Conservation (phyloP, 2,888 invertebrate species). For the Thymelicus lineola region DNA sequence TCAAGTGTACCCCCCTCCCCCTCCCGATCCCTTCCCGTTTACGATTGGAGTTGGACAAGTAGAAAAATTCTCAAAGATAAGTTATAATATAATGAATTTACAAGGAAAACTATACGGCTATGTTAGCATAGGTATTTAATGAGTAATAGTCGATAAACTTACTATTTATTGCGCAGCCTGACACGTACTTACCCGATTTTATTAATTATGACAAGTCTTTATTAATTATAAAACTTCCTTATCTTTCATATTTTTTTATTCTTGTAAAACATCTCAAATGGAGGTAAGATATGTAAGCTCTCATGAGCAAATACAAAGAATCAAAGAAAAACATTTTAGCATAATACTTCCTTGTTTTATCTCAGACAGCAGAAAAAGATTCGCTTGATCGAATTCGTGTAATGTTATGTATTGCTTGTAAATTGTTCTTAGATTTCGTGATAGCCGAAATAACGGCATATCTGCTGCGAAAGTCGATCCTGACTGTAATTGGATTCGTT, state of each 20-base stretch:
- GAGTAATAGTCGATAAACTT: too few species aligned
- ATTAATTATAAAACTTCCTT: too few species aligned
- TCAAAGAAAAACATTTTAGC: constrained; percentile 20
- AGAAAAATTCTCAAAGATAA: too few species aligned
- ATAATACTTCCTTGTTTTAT: constrained; percentile 26
- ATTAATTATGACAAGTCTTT: too few species aligned
- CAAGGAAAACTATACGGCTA: too few species aligned
- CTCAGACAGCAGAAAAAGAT: constrained; percentile 22
- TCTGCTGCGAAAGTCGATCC: constrained; percentile 8
- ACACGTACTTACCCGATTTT: too few species aligned
- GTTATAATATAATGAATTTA: too few species aligned
- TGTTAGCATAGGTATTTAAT: too few species aligned
- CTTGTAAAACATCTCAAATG: not conserved
- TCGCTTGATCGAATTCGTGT: constrained; percentile 21
- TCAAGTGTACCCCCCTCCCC: too few species aligned
- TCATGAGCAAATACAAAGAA: not conserved
- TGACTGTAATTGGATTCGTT: constrained; percentile 22
- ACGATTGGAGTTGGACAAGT: too few species aligned
- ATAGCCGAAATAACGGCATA: constrained; percentile 22
- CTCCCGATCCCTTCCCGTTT: too few species aligned
- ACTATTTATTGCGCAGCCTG: too few species aligned
- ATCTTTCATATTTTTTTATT: not conserved
- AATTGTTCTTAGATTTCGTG: constrained; percentile 25
- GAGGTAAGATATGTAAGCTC: not conserved
- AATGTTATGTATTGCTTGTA: constrained; percentile 24